Percentiles rank a stretch among this genome's conserved stretches.
These are phyloP conservation scores for Enteromius fasciolatus DNA, from an alignment of 2,797 vertebrate species.

Conservation along the genomic window DNA sequence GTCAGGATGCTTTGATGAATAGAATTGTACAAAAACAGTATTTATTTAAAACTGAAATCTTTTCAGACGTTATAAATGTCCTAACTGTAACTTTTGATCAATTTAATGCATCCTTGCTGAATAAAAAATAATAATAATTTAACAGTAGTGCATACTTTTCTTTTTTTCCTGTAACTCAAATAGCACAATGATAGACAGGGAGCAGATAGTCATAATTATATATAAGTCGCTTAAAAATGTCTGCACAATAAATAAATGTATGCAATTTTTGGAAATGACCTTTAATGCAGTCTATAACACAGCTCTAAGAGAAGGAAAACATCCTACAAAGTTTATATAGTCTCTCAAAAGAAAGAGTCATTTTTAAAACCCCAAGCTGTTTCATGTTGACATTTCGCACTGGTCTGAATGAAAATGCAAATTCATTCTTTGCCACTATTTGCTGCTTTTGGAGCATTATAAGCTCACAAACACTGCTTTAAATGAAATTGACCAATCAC, in stretches of 20 bases:
- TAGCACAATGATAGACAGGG: not conserved
- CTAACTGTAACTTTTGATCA: not conserved
- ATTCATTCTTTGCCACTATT: too few relatives aligned
- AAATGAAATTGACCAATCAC: too few relatives aligned
- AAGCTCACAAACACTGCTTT: too few relatives aligned
- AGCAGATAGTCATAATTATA: not conserved
- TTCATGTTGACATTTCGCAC: too few relatives aligned
- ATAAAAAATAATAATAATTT: too few relatives aligned
- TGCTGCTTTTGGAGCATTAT: too few relatives aligned
- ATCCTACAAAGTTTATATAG: too few relatives aligned
- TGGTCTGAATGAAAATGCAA: too few relatives aligned
- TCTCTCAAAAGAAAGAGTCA: too few relatives aligned
- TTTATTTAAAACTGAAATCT: not conserved
- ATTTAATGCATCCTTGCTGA: not conserved
- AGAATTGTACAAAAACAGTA: not conserved
- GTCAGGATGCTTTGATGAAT: not conserved
- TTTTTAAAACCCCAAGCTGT: too few relatives aligned
- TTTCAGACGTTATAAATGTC: not conserved
- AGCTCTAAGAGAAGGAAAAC: too few relatives aligned
- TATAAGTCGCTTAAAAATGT: not conserved
- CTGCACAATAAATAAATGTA: not conserved
- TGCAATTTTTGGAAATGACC: not conserved
- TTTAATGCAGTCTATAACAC: too few relatives aligned
- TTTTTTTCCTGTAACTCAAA: not conserved
- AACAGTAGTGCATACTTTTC: not conserved